Evolutionary conservation across 1,140 invertebrate genomes (phyloP).

Genomic region (Babylonia areolata): DNA sequence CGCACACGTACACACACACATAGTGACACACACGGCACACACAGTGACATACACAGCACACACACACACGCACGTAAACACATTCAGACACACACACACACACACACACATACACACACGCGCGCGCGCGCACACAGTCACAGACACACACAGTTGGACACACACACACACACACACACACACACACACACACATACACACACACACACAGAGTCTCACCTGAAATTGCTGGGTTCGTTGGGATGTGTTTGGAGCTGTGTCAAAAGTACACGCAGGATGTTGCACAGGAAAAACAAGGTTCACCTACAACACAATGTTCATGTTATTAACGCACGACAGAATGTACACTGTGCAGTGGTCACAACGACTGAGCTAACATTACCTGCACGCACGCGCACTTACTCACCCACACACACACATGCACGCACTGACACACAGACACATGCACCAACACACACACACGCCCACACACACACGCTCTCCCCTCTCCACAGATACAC

Average conservation of each 20-base stretch:
- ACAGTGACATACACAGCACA: no score
- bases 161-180: slow-evolving; percentile 8
- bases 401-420: no score
- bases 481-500: no score
- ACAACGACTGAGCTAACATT: no score
- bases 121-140: neutral
- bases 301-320: slow-evolving; percentile 73
- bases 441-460: neutral
- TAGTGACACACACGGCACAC: no score
- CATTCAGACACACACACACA: neutral
- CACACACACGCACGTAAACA: no score
- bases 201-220: slow-evolving; percentile 65
- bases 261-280: slow-evolving; percentile 79
- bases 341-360: no score
- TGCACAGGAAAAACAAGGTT: slow-evolving; percentile 78
- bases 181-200: neutral
- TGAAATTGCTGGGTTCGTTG: slow-evolving; percentile 80
- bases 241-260: slow-evolving; percentile 78
- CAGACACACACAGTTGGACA: no score
- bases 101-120: neutral
- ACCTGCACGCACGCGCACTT: no score
- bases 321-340: no score
- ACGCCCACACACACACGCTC: slow-evolving; percentile 28
- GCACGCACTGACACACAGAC: no score
- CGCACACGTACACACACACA: no score